A percentile compares a stretch with the other conserved stretches of the same genome.
Evolutionary conservation across 2,113 vertebrate species (phyloP).

Genomic region (Etia nguti): DNA sequence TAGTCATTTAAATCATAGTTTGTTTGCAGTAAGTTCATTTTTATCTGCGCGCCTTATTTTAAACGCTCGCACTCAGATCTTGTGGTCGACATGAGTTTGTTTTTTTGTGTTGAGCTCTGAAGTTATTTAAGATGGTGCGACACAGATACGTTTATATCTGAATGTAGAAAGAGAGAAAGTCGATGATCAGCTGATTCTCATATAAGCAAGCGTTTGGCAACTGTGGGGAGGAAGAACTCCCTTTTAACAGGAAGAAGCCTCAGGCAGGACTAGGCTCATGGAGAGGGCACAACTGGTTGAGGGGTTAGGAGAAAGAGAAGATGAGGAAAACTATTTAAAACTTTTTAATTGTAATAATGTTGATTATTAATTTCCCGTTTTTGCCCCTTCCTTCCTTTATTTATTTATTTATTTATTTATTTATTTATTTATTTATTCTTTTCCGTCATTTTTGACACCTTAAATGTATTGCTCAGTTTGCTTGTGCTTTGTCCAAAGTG

Average conservation of each 20-base stretch:
- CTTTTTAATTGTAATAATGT: neutral
- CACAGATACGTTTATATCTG: neutral
- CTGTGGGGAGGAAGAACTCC: neutral
- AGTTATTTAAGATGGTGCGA: neutral
- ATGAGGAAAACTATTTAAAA: neutral
- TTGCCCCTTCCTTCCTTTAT: neutral
- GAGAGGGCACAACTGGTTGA: rapidly evolving
- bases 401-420: too few species aligned
- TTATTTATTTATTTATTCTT: neutral
- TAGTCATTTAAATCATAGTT: neutral
- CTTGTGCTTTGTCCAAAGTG: neutral
- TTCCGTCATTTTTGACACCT: rapidly evolving
- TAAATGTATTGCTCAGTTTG: neutral
- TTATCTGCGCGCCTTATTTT: neutral
- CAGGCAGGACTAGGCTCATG: rapidly evolving
- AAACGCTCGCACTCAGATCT: neutral
- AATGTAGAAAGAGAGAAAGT: neutral
- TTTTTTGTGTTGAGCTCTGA: neutral
- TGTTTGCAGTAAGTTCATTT: neutral
- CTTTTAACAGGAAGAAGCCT: neutral
- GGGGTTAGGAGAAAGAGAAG: neutral
- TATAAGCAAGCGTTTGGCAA: neutral
- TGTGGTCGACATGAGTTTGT: neutral
- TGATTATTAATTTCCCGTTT: neutral
- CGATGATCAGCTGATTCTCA: neutral